Base-by-base conservation (phyloP, 53 echinoderm and acorn worm species). In the Echinometra lucunter region DNA sequence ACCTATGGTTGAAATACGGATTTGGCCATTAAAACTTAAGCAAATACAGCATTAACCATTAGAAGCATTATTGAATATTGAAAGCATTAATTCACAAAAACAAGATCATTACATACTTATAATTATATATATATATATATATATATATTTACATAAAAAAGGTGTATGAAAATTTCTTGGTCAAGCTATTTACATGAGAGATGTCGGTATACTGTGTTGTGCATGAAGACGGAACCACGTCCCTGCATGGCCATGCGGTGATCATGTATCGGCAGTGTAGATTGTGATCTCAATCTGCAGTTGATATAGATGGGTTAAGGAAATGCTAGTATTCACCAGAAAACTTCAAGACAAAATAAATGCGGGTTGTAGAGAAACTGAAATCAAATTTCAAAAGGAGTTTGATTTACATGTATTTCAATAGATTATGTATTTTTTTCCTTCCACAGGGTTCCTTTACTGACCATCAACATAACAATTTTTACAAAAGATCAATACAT, bases 261-360 rank as follows among this genome's bases (percentile, higher is more conserved):
- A 95, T 92, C 93, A 92, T 78, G 93, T 92, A 4, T 74, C 93
- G 1, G 93, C 80, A 23, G 93, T 49, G 57, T 92, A 92, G 6
- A 92, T 80, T 55, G 93, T 92, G 93, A 92, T 92, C 49, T 92
- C 93, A 53, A 92, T 56, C 93, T 92, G 93, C 17, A 56, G 42
- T 12, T 35, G 21, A 21, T 40, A 35, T 34, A 78, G 19, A 78
- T 28, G 40, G 38, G 57, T 57, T 55, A 94, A 58, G 57, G 57
- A 94, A 63, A 93, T 9, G 56, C 56, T 9, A 53, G 53, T 11
- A 53, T 13, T 53, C 4, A 13, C 4, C 9, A n/a, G n/a, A n/a
- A n/a, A n/a, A n/a, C n/a, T n/a, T n/a, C n/a, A n/a, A n/a, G n/a
- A n/a, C n/a, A n/a, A n/a, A n/a, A n/a, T n/a, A n/a, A n/a, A n/a